Conservation (phyloP, 2,888 invertebrate species). For the Watsonalla cultraria region DNA sequence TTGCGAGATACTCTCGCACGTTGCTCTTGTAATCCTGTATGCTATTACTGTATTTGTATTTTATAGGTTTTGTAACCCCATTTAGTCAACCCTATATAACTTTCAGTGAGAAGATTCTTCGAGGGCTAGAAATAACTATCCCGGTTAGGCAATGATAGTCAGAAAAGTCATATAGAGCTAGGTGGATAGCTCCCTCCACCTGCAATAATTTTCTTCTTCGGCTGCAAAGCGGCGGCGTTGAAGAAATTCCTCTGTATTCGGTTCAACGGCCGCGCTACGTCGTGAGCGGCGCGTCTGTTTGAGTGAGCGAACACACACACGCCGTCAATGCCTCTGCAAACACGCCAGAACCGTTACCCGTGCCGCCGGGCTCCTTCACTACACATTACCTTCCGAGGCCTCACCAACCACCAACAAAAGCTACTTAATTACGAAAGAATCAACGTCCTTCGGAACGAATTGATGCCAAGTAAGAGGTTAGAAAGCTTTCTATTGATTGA, state of each 20-base stretch:
- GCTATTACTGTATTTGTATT: too few species aligned
- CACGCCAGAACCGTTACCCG: slow-evolving; percentile 69
- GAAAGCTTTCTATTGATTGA: too few species aligned
- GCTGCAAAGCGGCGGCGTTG: slow-evolving; percentile 57
- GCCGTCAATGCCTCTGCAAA: slow-evolving; percentile 62
- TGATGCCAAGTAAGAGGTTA: too few species aligned
- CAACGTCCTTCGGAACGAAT: background rate
- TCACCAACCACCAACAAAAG: slow-evolving; percentile 22
- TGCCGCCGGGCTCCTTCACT: slow-evolving; percentile 49
- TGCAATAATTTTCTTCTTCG: slow-evolving; percentile 61
- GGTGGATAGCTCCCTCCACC: slow-evolving; percentile 29
- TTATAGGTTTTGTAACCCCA: too few species aligned
- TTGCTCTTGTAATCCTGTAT: slow-evolving; percentile 8
- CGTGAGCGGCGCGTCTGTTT: slow-evolving; percentile 59
- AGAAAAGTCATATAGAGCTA: background rate
- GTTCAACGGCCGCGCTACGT: slow-evolving; percentile 74
- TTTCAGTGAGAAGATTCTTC: too few species aligned
- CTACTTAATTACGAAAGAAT: slow-evolving; percentile 3
- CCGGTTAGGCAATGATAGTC: background rate
- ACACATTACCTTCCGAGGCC: slow-evolving; percentile 51
- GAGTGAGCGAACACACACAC: slow-evolving; percentile 62
- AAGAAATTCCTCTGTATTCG: slow-evolving; percentile 77
- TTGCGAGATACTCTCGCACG: slow-evolving; percentile 56
- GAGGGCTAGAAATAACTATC: background rate
- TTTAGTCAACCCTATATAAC: too few species aligned